Evolutionary conservation across 1,140 invertebrate genomes (phyloP).

Genomic region (Forficula auricularia): DNA sequence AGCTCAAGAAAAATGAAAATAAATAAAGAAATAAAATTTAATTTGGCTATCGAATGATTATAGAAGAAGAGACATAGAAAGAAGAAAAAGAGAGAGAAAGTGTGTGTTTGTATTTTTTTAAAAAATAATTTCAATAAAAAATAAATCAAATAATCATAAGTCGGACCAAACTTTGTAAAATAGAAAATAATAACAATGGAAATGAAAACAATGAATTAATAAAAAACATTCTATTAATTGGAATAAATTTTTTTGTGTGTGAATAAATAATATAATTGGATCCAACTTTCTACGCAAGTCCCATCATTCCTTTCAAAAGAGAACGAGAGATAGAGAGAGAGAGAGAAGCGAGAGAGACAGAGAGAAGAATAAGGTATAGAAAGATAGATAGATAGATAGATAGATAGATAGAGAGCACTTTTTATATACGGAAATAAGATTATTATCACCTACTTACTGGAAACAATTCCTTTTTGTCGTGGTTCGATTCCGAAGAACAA

Average conservation of each 20-base stretch:
- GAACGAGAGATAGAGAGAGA: too few species aligned
- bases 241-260: background rate
- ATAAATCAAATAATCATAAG: slow-evolving; percentile 15
- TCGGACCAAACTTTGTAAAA: slow-evolving; percentile 14
- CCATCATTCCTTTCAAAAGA: slow-evolving; percentile 12
- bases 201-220: slow-evolving; percentile 14
- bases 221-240: slow-evolving; percentile 16
- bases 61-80: too few species aligned
- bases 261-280: too few species aligned
- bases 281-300: slow-evolving; percentile 12
- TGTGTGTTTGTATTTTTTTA: too few species aligned
- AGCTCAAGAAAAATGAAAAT: slow-evolving; percentile 22
- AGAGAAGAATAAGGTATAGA: too few species aligned
- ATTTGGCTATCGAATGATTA: too few species aligned
- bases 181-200: slow-evolving; percentile 13
- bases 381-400: too few species aligned
- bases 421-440: slow-evolving; percentile 10
- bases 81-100: too few species aligned
- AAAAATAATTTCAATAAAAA: slow-evolving; percentile 9
- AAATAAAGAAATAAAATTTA: slow-evolving; percentile 28
- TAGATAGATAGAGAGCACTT: background rate
- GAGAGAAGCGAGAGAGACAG: too few species aligned
- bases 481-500: slow-evolving; percentile 47
- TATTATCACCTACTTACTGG: slow-evolving; percentile 59
- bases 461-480: slow-evolving; percentile 51